A percentile compares a stretch with the other conserved stretches of the same genome.
phyloP scores from a whole-genome alignment of 2,888 invertebrate species.

The Tiliacea citrago region DNA sequence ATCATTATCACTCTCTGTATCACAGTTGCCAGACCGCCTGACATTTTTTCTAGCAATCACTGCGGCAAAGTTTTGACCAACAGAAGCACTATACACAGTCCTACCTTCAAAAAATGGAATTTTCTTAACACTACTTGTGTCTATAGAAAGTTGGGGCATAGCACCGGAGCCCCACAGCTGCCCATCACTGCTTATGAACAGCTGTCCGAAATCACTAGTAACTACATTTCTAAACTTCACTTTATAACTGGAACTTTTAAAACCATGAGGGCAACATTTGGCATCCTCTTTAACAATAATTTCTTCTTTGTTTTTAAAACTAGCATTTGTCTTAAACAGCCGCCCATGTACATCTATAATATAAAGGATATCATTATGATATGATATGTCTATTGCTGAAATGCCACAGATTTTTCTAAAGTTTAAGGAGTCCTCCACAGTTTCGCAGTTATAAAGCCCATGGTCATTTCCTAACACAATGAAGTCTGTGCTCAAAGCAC shows the following conservation, averaged over 20 bases:
- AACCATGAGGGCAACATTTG: slow-evolving; percentile 92
- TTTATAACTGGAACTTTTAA: slow-evolving; percentile 91
- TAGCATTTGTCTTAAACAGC: slow-evolving; percentile 90
- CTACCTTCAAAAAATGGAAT: slow-evolving; percentile 93
- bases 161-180: slow-evolving; percentile 93
- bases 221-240: slow-evolving; percentile 92
- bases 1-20: slow-evolving; percentile 91
- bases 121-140: slow-evolving; percentile 91
- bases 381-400: slow-evolving; percentile 92
- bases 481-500: slow-evolving; percentile 81
- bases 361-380: slow-evolving; percentile 91
- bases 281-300: slow-evolving; percentile 92
- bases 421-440: slow-evolving; percentile 81
- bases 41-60: slow-evolving; percentile 92
- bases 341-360: slow-evolving; percentile 92
- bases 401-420: slow-evolving; percentile 88
- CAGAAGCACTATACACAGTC: slow-evolving; percentile 92
- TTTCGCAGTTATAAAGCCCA: slow-evolving; percentile 84
- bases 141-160: slow-evolving; percentile 92
- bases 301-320: slow-evolving; percentile 91
- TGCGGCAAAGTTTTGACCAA: slow-evolving; percentile 95
- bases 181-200: slow-evolving; percentile 92
- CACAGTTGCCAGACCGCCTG: slow-evolving; percentile 86
- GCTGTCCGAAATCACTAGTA: slow-evolving; percentile 91
- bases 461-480: slow-evolving; percentile 87